phyloP scores from a whole-genome alignment of 1,140 invertebrate species.

The Drosophila ananassae region DNA sequence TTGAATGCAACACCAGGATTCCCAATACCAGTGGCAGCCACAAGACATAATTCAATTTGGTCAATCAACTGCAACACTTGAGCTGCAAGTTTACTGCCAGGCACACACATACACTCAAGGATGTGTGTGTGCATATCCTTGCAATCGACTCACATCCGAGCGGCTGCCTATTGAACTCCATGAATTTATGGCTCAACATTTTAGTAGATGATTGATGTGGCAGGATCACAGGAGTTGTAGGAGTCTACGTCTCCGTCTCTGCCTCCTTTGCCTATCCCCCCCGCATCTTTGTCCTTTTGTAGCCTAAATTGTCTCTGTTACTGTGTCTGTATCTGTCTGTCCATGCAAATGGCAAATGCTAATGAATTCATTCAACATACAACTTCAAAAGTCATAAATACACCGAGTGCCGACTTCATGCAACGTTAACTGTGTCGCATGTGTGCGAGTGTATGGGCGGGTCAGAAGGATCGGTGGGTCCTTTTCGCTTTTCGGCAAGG shows the following conservation, averaged over 20 bases:
- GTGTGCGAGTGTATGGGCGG: neutral
- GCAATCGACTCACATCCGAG: conserved; percentile 15
- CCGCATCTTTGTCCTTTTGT: neutral
- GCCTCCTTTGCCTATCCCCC: too few species aligned
- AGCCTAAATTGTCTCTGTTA: neutral
- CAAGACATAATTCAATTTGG: conserved; percentile 70
- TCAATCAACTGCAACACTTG: conserved; percentile 58
- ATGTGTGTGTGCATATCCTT: neutral
- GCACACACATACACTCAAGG: conserved; percentile 7
- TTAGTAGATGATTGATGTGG: conserved; percentile 71
- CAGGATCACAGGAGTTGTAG: conserved; percentile 9
- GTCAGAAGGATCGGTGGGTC: neutral
- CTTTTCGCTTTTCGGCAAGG: conserved; percentile 22
- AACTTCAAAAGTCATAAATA: conserved; percentile 76
- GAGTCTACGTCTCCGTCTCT: neutral
- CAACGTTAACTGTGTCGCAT: conserved; percentile 64
- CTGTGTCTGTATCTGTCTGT: conserved; percentile 17
- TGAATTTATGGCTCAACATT: conserved; percentile 70
- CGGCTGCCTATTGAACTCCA: conserved; percentile 63
- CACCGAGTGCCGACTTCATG: conserved; percentile 66
- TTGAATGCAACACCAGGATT: conserved; percentile 1
- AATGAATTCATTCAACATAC: conserved; percentile 72
- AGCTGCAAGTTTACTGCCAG: conserved; percentile 37
- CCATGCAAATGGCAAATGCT: conserved; percentile 69
- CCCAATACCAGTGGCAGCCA: conserved; percentile 21